Conservation (phyloP, 2,113 vertebrate genomes). For the Craseonycteris thonglongyai region DNA sequence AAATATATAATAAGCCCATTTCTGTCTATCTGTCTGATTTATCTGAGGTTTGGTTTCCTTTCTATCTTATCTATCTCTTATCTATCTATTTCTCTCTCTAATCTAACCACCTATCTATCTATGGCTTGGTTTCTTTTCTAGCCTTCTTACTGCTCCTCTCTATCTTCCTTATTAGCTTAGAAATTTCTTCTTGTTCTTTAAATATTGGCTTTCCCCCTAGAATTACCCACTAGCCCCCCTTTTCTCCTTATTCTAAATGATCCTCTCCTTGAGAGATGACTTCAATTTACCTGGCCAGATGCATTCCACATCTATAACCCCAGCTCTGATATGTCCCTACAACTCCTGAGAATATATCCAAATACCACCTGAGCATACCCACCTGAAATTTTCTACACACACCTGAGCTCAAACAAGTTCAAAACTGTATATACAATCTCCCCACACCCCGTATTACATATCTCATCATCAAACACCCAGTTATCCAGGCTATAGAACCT, state of each 20-base stretch:
- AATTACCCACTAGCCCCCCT: background rate
- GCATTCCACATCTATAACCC: background rate
- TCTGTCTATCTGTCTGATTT: background rate
- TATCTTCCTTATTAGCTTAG: background rate
- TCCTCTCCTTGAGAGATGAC: background rate
- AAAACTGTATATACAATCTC: background rate
- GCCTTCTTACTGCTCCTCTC: background rate
- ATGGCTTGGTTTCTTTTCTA: background rate
- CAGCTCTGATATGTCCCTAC: background rate
- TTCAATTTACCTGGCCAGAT: background rate
- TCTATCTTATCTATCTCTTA: background rate
- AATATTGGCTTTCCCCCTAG: background rate
- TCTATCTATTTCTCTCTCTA: background rate
- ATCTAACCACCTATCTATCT: background rate
- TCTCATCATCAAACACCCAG: background rate
- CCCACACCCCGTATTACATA: background rate
- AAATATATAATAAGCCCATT: background rate
- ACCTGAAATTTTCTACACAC: background rate
- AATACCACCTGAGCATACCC: background rate
- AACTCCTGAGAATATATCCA: background rate
- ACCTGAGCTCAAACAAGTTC: background rate
- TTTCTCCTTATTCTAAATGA: background rate
- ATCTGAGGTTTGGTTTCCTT: background rate
- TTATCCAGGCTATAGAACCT: background rate
- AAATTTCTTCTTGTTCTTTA: constrained; percentile 13